phyloP scores from a whole-genome alignment of 1,140 invertebrate genomes.

The Cydia fagiglandana region DNA sequence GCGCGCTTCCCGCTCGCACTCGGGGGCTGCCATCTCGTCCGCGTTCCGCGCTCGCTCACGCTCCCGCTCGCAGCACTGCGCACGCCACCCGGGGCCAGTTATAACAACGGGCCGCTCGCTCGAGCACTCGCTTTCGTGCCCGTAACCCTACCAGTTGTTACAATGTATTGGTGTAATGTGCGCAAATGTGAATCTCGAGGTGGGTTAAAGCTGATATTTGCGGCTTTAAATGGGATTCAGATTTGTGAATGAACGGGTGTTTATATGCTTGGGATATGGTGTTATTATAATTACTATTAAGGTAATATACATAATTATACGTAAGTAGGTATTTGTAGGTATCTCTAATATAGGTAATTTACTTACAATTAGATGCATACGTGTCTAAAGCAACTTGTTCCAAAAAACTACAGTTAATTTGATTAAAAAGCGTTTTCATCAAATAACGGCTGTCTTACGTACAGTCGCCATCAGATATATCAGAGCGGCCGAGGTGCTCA shows the following conservation, averaged over 20 bases:
- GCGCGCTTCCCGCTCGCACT: conserved; percentile 77
- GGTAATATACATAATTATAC: conserved; percentile 24
- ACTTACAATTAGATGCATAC: conserved; percentile 23
- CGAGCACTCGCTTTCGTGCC: conserved; percentile 69
- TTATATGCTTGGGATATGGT: conserved; percentile 12
- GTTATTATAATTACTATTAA: conserved; percentile 4
- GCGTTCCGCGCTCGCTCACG: conserved; percentile 53
- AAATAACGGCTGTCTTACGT: conserved; percentile 3
- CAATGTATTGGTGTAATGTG: conserved; percentile 49
- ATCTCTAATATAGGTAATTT: background rate
- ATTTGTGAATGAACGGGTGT: conserved; percentile 21
- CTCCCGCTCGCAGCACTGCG: conserved; percentile 65
- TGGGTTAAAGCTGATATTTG: conserved; percentile 22
- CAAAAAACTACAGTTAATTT: conserved; percentile 8
- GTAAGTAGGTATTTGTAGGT: conserved; percentile 15
- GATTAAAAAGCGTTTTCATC: background rate
- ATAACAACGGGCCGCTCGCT: conserved; percentile 71
- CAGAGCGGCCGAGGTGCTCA: too few species aligned
- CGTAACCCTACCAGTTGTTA: conserved; percentile 66
- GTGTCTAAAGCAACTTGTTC: conserved; percentile 1
- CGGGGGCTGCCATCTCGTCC: conserved; percentile 71
- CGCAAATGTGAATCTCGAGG: conserved; percentile 5
- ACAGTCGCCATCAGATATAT: too few species aligned
- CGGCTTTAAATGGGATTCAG: conserved; percentile 21
- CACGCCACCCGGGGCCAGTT: conserved; percentile 70